Evolutionary conservation across 2,797 vertebrate genomes (phyloP).

Genomic region (Halcyon chelicuti): DNA sequence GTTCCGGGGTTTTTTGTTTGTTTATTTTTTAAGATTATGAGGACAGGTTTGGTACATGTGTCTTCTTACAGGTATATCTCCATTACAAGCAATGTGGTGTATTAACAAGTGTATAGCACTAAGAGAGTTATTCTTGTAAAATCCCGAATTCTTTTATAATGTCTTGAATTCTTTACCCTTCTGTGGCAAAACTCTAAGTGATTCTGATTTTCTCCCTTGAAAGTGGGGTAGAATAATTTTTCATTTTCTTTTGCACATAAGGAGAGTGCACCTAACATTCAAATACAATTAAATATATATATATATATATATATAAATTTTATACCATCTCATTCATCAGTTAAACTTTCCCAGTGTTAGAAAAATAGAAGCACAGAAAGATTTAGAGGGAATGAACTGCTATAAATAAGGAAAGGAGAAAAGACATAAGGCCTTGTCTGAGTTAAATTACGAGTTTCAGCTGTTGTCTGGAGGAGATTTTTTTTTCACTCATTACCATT

Average conservation of each 20-base stretch:
- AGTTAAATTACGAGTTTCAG: background rate
- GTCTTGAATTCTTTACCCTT: background rate
- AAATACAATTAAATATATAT: background rate
- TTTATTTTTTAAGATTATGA: background rate
- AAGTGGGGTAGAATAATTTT: background rate
- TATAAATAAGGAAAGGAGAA: background rate
- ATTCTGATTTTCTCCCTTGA: background rate
- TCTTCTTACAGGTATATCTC: too few relatives aligned
- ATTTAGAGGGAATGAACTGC: background rate
- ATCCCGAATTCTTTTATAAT: background rate
- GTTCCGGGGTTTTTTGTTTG: rapidly evolving
- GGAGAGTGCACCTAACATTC: background rate
- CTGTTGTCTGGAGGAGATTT: background rate
- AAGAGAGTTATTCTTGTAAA: background rate
- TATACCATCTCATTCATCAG: background rate
- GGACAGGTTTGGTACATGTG: background rate
- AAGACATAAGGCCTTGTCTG: background rate
- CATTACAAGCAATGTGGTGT: background rate
- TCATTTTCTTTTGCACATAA: background rate
- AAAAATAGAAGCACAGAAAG: background rate
- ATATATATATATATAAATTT: background rate
- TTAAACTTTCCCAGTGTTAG: background rate
- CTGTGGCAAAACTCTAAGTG: background rate
- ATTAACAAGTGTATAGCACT: background rate
- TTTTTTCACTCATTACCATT: background rate